Evolutionary conservation across 2,797 vertebrate genomes (phyloP).

Genomic region (Nasua narica): DNA sequence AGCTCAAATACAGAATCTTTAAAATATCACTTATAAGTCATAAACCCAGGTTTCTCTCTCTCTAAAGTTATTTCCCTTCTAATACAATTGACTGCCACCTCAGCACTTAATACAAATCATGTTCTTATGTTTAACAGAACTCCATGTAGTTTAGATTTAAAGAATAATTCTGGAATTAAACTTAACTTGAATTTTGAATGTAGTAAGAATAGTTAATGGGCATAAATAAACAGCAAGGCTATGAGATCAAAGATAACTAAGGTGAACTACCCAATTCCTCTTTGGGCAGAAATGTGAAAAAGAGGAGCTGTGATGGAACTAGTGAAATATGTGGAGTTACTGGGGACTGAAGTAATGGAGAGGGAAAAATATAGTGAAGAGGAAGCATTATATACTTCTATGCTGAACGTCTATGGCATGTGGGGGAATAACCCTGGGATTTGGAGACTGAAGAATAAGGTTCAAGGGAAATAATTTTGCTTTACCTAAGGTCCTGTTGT

Average conservation of each 20-base stretch:
- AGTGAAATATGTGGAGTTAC: background rate
- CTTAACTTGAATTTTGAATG: background rate
- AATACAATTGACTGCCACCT: background rate
- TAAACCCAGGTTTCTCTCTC: background rate
- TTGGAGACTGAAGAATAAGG: background rate
- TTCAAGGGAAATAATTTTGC: background rate
- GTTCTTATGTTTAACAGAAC: background rate
- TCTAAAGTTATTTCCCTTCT: background rate
- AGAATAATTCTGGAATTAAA: background rate
- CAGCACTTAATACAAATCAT: background rate
- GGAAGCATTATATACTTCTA: background rate
- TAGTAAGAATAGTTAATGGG: background rate
- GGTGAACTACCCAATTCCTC: background rate
- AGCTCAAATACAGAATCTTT: background rate
- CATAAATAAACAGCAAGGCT: background rate
- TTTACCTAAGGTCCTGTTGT: background rate
- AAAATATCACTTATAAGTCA: background rate
- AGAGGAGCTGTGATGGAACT: background rate
- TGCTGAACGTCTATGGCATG: background rate
- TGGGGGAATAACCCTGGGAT: background rate
- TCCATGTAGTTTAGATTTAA: background rate
- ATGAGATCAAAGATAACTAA: background rate
- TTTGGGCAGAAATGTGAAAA: background rate
- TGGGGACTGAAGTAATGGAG: background rate
- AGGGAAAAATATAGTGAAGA: background rate